Percentiles rank a stretch among this genome's conserved stretches.
These are phyloP conservation scores for Regulus satrapa DNA, from an alignment of 2,113 vertebrate genomes.

Conservation along the genomic window DNA sequence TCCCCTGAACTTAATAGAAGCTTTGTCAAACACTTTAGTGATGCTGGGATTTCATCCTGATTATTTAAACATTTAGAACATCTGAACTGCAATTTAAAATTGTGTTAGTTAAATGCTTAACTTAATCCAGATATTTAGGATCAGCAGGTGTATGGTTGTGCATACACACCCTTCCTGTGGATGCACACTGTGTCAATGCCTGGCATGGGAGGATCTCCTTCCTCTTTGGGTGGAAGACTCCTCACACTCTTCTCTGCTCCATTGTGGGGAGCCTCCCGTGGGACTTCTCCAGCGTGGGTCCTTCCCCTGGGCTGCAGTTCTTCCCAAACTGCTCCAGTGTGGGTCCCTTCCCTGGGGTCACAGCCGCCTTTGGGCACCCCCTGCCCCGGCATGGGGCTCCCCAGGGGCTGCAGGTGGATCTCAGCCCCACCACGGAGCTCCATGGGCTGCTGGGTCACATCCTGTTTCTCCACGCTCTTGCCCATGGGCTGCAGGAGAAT, in stretches of 20 bases:
- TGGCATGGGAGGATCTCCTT: neutral
- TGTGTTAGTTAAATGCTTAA: conserved; percentile 25
- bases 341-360: neutral
- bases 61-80: neutral
- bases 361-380: neutral
- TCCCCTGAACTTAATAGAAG: neutral
- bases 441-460: neutral
- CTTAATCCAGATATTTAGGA: neutral
- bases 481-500: neutral
- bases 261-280: neutral
- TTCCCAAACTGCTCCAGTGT: neutral
- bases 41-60: neutral
- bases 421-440: neutral
- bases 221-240: neutral
- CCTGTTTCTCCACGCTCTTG: neutral
- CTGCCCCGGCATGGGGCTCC: neutral
- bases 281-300: neutral
- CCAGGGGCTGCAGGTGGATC: neutral
- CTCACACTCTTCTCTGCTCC: neutral
- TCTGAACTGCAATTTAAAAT: neutral
- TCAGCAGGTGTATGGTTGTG: neutral
- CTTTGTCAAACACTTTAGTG: neutral
- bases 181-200: neutral
- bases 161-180: neutral
- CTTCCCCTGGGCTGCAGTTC: neutral